These are phyloP conservation scores for Sphenodon punctatus DNA, from an alignment of 2,797 vertebrate genomes.

Conservation along the genomic window DNA sequence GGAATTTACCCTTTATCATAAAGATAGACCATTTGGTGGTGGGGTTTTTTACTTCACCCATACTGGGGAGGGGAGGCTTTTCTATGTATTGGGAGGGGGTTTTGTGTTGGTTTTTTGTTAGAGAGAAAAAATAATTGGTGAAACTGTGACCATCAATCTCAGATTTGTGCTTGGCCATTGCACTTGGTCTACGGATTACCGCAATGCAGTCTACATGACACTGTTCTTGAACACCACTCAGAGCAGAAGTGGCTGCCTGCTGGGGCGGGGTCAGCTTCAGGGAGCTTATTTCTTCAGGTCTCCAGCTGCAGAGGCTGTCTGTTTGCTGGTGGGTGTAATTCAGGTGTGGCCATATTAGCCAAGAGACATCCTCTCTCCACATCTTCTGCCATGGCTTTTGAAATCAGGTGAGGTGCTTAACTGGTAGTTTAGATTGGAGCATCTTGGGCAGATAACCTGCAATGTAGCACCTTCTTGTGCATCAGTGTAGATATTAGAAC, in stretches of 20 bases:
- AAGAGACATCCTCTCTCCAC: slow-evolving; percentile 28
- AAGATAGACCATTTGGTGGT: not conserved
- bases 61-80: no score
- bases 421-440: slow-evolving; percentile 1
- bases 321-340: slow-evolving; percentile 65
- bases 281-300: slow-evolving; percentile 42
- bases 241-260: slow-evolving; percentile 47
- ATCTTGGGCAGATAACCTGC: slow-evolving; percentile 12
- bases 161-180: slow-evolving; percentile 21
- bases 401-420: slow-evolving; percentile 29
- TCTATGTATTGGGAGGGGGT: no score
- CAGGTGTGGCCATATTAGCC: slow-evolving; percentile 56
- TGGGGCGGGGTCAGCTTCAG: slow-evolving; percentile 70
- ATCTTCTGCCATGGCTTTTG: not conserved
- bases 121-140: not conserved
- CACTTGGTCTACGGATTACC: slow-evolving; percentile 41
- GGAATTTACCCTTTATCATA: not conserved
- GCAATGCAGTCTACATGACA: slow-evolving; percentile 70
- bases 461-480: slow-evolving; percentile 6
- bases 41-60: no score
- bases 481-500: not conserved
- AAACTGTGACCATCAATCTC: not conserved
- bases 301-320: slow-evolving; percentile 38
- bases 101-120: no score
- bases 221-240: slow-evolving; percentile 35